Conservation (phyloP, 2,113 vertebrate species). For the Daboia siamensis region DNA sequence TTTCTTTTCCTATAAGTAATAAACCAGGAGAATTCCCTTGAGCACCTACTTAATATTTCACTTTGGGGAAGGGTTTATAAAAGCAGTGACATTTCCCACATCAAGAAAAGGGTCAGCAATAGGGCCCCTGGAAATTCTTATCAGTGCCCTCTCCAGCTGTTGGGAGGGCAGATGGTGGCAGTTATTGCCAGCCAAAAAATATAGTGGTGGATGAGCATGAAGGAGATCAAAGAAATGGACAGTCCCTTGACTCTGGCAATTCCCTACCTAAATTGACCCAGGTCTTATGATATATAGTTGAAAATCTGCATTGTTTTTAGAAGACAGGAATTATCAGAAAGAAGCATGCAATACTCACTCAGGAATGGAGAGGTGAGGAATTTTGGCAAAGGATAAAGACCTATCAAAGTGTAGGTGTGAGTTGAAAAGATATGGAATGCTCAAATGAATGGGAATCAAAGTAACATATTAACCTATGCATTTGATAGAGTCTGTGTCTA, state of each 20-base stretch:
- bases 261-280: background rate
- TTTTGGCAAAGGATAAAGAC: background rate
- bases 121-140: background rate
- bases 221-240: background rate
- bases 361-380: background rate
- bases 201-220: background rate
- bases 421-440: background rate
- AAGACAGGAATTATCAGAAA: background rate
- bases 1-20: background rate
- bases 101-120: background rate
- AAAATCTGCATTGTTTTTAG: background rate
- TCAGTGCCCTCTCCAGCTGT: background rate
- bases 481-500: background rate
- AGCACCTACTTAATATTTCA: background rate
- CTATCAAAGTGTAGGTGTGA: background rate
- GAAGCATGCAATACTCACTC: background rate
- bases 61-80: background rate
- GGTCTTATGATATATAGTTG: background rate
- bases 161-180: background rate
- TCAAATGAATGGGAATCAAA: background rate
- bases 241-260: background rate
- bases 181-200: background rate
- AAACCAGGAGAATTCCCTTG: background rate
- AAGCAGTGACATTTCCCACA: background rate
- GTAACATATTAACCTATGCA: background rate